Evolutionary conservation across 2,888 invertebrate genomes (phyloP).

Genomic region (Pandemis heparana): DNA sequence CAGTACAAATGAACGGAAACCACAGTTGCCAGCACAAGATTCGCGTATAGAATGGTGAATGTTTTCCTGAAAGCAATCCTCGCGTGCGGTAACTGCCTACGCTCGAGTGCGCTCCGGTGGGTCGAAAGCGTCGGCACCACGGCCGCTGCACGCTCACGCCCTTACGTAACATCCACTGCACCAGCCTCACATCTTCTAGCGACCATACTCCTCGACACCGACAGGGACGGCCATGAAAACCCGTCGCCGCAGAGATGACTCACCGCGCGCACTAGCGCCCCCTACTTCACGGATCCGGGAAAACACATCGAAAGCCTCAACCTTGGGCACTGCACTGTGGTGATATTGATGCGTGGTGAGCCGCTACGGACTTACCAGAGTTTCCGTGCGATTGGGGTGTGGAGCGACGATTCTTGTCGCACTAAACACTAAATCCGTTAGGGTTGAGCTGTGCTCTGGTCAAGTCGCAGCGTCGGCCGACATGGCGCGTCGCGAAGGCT

Average conservation of each 20-base stretch:
- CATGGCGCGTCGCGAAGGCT: constrained; percentile 76
- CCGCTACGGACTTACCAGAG: constrained; percentile 76
- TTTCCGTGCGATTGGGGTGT: constrained; percentile 64
- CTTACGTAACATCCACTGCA: constrained; percentile 81
- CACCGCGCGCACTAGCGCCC: constrained; percentile 79
- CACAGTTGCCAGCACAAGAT: constrained; percentile 63
- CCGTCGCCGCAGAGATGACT: constrained; percentile 82
- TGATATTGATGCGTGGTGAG: constrained; percentile 46
- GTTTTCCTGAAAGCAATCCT: constrained; percentile 80
- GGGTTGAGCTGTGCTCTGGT: constrained; percentile 72
- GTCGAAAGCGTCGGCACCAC: constrained; percentile 74
- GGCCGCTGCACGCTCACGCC: constrained; percentile 75
- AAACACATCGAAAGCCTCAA: constrained; percentile 63
- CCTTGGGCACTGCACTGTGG: constrained; percentile 66
- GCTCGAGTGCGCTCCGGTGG: constrained; percentile 71
- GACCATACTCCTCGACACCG: constrained; percentile 67
- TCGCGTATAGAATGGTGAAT: constrained; percentile 81
- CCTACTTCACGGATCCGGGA: constrained; percentile 69
- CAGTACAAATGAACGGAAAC: constrained; percentile 43
- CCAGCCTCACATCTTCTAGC: constrained; percentile 64
- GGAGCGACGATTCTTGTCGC: constrained; percentile 60
- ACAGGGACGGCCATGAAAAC: constrained; percentile 80
- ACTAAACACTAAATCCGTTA: constrained; percentile 65
- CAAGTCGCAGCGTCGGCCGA: constrained; percentile 77
- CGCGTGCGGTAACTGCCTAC: constrained; percentile 76